Conservation (phyloP, 2,888 invertebrate genomes). For the Netelia virgata region DNA sequence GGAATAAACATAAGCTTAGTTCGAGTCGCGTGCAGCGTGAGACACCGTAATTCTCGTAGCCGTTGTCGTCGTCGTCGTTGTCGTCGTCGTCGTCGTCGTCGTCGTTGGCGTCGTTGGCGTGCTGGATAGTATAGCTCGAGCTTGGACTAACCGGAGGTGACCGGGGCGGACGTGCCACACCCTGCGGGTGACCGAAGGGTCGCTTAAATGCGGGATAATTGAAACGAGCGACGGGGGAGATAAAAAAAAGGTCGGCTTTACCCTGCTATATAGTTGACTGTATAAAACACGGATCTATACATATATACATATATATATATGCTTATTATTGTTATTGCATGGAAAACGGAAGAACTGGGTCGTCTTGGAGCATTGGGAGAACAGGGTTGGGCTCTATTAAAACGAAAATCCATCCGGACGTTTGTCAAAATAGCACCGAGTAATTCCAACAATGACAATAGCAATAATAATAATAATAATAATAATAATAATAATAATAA, state of each 20-base stretch:
- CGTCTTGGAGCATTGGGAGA: constrained; percentile 32
- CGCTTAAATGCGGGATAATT: constrained; percentile 71
- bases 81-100: background rate
- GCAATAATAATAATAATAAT: background rate
- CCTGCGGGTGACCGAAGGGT: constrained; percentile 65
- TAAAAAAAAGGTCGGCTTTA: constrained; percentile 52
- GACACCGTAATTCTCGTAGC: background rate
- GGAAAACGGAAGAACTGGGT: constrained; percentile 53
- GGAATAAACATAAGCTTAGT: constrained; percentile 36
- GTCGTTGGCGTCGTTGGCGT: constrained; percentile 21
- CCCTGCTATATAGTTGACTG: constrained; percentile 29
- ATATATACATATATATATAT: background rate
- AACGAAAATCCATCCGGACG: background rate
- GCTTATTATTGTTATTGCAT: background rate
- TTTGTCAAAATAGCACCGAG: too few relatives aligned
- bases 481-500: too few relatives aligned
- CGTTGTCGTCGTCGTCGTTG: constrained; percentile 3
- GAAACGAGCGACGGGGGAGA: constrained; percentile 63
- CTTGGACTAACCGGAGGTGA: constrained; percentile 62
- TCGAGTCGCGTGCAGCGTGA: constrained; percentile 25
- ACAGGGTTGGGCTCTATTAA: constrained; percentile 14
- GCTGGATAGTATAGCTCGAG: constrained; percentile 39
- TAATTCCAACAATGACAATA: background rate
- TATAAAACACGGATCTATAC: constrained; percentile 21
- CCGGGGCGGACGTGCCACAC: constrained; percentile 71